These are phyloP conservation scores for Delphinus delphis DNA, from an alignment of 2,113 vertebrate species.

Conservation along the genomic window DNA sequence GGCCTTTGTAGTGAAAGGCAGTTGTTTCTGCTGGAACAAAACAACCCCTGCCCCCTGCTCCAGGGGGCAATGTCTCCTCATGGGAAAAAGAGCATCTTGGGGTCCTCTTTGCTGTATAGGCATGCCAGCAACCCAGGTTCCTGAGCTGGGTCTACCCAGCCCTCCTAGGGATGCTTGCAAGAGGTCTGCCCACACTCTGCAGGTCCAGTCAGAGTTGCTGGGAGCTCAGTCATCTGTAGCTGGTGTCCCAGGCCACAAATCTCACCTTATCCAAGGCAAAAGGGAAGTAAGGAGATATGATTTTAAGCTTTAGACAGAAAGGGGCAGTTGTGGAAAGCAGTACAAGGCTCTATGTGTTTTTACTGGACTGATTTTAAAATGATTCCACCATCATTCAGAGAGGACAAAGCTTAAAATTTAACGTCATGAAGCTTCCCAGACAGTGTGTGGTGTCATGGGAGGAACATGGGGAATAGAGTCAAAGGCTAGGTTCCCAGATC, in stretches of 20 bases:
- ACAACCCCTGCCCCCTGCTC: not conserved
- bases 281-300: not conserved
- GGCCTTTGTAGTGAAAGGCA: not conserved
- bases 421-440: not conserved
- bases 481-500: not conserved
- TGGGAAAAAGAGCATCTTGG: not conserved
- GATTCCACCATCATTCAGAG: not conserved
- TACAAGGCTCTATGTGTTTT: not conserved
- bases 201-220: not conserved
- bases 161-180: not conserved
- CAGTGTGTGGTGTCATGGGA: not conserved
- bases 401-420: slow-evolving; percentile 12
- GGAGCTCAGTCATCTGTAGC: not conserved
- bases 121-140: not conserved
- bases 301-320: slow-evolving; percentile 6
- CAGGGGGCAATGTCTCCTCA: not conserved
- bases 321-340: not conserved
- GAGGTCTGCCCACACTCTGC: not conserved
- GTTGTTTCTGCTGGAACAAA: not conserved
- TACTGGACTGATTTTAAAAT: not conserved
- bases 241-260: not conserved
- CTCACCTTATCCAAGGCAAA: not conserved
- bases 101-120: not conserved
- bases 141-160: not conserved
- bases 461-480: not conserved